Conservation (phyloP, 2,113 vertebrate species). For the Ceyx melanurus region DNA sequence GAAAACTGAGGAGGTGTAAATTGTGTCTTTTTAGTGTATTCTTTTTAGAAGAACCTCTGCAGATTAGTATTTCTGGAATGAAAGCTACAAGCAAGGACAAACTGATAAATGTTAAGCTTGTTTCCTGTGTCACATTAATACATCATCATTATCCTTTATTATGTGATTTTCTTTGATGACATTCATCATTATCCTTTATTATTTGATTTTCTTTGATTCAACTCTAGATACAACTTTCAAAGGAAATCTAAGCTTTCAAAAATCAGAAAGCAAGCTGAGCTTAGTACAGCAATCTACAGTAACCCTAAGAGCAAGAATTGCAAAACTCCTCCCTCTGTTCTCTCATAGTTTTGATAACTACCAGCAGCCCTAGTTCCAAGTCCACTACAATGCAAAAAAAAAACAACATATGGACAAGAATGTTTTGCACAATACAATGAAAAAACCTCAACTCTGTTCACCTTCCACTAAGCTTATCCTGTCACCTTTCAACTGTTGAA, state of each 20-base stretch:
- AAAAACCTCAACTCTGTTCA: neutral
- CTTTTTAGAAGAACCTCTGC: neutral
- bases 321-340: neutral
- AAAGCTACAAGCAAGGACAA: neutral
- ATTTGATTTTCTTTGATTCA: neutral
- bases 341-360: neutral
- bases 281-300: neutral
- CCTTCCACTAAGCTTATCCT: neutral
- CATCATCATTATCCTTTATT: neutral
- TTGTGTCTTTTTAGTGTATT: neutral
- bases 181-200: neutral
- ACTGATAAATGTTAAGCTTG: neutral
- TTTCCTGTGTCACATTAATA: neutral
- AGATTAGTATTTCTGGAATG: neutral
- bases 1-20: neutral
- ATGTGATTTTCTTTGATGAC: neutral
- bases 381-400: neutral
- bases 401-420: neutral
- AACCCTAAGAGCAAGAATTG: neutral
- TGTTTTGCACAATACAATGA: neutral
- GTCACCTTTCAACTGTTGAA: neutral
- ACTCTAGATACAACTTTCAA: neutral
- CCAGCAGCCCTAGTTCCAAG: neutral
- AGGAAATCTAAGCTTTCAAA: neutral
- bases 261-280: neutral